Percentiles rank a stretch among this genome's conserved stretches.
Conservation (phyloP, 1,140 invertebrate genomes). For the Laodelphax striatellus region DNA sequence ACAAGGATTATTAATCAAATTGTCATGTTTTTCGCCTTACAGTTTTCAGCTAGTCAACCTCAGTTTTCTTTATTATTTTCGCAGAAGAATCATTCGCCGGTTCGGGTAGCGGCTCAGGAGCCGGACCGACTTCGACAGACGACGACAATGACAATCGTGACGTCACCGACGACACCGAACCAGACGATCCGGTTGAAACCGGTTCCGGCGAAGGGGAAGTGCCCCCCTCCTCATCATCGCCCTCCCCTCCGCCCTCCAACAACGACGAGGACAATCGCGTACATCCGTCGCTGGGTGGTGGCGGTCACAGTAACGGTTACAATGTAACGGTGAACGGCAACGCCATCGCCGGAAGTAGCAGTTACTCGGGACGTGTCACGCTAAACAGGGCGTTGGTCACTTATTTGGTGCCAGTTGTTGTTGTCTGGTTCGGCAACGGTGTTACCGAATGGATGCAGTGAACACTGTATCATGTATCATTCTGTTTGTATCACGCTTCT, state of each 20-base stretch:
- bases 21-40: neutral
- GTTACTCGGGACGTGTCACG: slow-evolving; percentile 34
- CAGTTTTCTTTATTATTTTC: slow-evolving; percentile 15
- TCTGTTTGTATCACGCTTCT: no score
- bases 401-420: slow-evolving; percentile 65
- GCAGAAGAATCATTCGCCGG: slow-evolving; percentile 39
- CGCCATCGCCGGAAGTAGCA: neutral
- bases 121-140: slow-evolving; percentile 30
- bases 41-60: neutral
- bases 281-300: slow-evolving; percentile 6
- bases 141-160: neutral
- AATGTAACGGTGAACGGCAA: neutral
- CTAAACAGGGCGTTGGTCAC: slow-evolving; percentile 52
- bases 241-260: slow-evolving; percentile 18
- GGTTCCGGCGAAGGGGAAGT: slow-evolving; percentile 27
- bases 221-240: slow-evolving; percentile 24
- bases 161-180: neutral
- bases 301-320: neutral
- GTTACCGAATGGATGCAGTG: slow-evolving; percentile 49
- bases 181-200: slow-evolving; percentile 30
- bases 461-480: neutral
- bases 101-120: slow-evolving; percentile 42
- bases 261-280: slow-evolving; percentile 22
- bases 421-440: slow-evolving; percentile 71
- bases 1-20: no score